phyloP scores from a whole-genome alignment of 2,113 vertebrate species.

The Nyctereutes procyonoides region DNA sequence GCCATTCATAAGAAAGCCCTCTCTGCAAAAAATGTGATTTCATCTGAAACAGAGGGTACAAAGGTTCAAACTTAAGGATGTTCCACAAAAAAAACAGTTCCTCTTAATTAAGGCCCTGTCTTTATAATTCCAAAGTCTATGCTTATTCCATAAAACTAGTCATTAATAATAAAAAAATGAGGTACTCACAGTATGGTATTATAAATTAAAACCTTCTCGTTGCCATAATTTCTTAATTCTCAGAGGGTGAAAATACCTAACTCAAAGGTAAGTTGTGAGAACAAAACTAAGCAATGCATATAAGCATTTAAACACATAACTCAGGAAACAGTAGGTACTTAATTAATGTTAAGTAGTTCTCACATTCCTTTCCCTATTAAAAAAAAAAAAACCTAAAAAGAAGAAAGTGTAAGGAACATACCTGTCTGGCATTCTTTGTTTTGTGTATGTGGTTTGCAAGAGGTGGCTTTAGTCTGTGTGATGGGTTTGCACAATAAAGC shows the following conservation, averaged over 20 bases:
- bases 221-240: not conserved
- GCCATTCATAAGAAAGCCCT: not conserved
- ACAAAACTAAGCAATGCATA: not conserved
- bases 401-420: constrained; percentile 75
- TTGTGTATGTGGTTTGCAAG: constrained; percentile 94
- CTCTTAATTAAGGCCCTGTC: constrained; percentile 8
- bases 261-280: not conserved
- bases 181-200: not conserved
- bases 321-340: not conserved
- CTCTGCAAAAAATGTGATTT: not conserved
- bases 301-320: not conserved
- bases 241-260: constrained; percentile 49
- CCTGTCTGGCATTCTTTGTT: constrained; percentile 95
- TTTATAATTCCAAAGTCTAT: not conserved
- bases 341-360: not conserved
- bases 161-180: constrained; percentile 50
- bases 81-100: not conserved
- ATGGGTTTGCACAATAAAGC: constrained; percentile 96
- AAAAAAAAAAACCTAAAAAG: not conserved
- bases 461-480: constrained; percentile 96
- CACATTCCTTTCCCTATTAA: not conserved
- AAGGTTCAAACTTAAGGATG: not conserved
- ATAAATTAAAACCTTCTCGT: constrained; percentile 46
- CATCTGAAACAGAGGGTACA: constrained; percentile 1
- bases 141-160: not conserved